Conservation (phyloP, 2,113 vertebrate species). For the Pardalotus punctatus region DNA sequence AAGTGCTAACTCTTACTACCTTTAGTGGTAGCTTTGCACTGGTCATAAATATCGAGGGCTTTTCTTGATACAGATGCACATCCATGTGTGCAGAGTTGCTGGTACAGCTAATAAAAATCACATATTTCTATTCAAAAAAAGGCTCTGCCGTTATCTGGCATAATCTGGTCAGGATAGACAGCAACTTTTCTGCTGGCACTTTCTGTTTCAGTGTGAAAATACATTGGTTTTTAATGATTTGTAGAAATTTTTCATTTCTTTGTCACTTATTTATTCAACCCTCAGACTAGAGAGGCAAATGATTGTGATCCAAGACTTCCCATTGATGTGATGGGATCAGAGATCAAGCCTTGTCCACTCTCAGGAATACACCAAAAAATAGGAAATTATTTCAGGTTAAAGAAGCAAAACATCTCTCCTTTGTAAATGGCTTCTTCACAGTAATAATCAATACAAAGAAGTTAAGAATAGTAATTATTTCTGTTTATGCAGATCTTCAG, state of each 20-base stretch:
- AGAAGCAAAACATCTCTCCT: not conserved
- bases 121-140: fast-evolving
- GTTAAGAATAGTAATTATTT: not conserved
- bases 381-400: not conserved
- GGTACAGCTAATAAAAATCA: not conserved
- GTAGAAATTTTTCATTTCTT: not conserved
- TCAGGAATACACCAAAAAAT: not conserved
- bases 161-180: not conserved
- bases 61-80: not conserved
- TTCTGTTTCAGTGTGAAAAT: not conserved
- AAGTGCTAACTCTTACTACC: constrained; percentile 21
- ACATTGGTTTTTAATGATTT: not conserved
- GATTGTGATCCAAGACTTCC: not conserved
- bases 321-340: not conserved
- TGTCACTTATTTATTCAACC: not conserved
- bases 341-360: not conserved
- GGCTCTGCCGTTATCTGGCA: not conserved
- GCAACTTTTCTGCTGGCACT: not conserved
- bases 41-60: not conserved
- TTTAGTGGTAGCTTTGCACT: not conserved
- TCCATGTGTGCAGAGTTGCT: not conserved
- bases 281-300: not conserved
- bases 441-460: not conserved
- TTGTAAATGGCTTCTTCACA: not conserved
- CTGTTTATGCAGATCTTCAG: not conserved